Conservation (phyloP, 2,888 invertebrate genomes). For the Oscheius onirici region DNA sequence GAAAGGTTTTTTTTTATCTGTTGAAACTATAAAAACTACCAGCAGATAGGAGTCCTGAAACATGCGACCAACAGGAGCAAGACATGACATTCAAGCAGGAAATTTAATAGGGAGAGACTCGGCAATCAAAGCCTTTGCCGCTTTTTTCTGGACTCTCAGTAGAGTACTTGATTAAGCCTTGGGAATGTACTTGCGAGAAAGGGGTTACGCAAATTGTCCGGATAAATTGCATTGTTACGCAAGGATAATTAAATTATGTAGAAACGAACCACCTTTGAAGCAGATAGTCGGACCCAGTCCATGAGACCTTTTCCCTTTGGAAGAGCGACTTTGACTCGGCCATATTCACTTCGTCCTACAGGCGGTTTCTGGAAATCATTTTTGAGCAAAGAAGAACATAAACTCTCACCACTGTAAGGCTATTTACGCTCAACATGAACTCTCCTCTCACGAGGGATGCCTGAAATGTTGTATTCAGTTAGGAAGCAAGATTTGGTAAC, state of each 20-base stretch:
- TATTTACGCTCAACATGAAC: slow-evolving; percentile 3
- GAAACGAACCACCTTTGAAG: slow-evolving; percentile 40
- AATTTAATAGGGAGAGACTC: neutral
- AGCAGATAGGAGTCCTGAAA: neutral
- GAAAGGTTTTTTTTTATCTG: neutral
- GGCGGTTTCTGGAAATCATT: slow-evolving; percentile 42
- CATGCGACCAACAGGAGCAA: neutral
- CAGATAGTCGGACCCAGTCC: slow-evolving; percentile 65
- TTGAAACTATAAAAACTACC: neutral
- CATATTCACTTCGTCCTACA: slow-evolving; percentile 61
- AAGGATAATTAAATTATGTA: neutral
- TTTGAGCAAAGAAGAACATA: neutral
- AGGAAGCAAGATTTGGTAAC: neutral
- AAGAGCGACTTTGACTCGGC: slow-evolving; percentile 64
- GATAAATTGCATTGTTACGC: slow-evolving; percentile 2
- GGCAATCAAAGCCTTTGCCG: slow-evolving; percentile 5
- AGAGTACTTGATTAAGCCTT: neutral
- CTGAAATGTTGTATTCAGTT: neutral
- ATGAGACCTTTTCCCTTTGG: slow-evolving; percentile 65
- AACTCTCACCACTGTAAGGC: neutral
- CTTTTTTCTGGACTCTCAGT: neutral
- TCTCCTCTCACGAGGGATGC: neutral
- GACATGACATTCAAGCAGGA: slow-evolving; percentile 2
- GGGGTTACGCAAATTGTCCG: neutral
- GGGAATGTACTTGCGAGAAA: neutral